These are phyloP conservation scores for Percopsis omiscomaycus DNA, from an alignment of 2,797 vertebrate species.

Conservation along the genomic window DNA sequence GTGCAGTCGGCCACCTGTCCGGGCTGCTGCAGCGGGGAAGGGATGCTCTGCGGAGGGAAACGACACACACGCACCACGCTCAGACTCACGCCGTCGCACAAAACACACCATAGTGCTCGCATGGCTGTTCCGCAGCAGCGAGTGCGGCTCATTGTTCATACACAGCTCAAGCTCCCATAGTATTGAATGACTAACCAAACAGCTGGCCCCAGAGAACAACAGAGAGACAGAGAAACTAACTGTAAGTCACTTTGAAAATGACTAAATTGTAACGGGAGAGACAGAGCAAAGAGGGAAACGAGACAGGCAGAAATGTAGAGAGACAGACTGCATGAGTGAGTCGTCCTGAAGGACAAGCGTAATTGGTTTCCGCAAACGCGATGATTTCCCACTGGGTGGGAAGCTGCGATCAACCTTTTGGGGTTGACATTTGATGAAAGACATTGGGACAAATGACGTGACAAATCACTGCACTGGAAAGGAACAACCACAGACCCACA, in stretches of 20 bases:
- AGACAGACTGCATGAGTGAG: constrained; percentile 24
- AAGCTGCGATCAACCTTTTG: constrained; percentile 53
- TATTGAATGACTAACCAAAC: too few species aligned
- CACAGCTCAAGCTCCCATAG: too few species aligned
- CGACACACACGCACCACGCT: not conserved
- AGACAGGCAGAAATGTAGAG: not conserved
- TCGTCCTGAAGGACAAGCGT: constrained; percentile 29
- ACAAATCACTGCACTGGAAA: constrained; percentile 33
- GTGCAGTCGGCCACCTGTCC: constrained; percentile 80
- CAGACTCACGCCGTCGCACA: too few species aligned
- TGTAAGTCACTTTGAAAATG: too few species aligned
- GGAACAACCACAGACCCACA: not conserved
- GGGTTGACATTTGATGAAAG: constrained; percentile 67
- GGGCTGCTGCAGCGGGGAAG: constrained; percentile 68
- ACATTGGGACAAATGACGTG: constrained; percentile 43
- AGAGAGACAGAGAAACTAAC: too few species aligned
- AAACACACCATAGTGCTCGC: too few species aligned
- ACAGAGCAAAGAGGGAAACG: not conserved
- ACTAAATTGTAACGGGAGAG: not conserved
- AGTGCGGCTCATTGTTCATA: too few species aligned
- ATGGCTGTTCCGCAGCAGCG: too few species aligned
- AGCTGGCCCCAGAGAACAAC: too few species aligned
- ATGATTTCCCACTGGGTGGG: constrained; percentile 44
- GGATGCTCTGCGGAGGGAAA: constrained; percentile 68
- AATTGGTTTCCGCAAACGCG: constrained; percentile 25